A percentile compares a stretch with the other conserved stretches of the same genome.
These are phyloP conservation scores for Nothobranchius kuhntae DNA, from an alignment of 2,113 vertebrate species.

Conservation along the genomic window DNA sequence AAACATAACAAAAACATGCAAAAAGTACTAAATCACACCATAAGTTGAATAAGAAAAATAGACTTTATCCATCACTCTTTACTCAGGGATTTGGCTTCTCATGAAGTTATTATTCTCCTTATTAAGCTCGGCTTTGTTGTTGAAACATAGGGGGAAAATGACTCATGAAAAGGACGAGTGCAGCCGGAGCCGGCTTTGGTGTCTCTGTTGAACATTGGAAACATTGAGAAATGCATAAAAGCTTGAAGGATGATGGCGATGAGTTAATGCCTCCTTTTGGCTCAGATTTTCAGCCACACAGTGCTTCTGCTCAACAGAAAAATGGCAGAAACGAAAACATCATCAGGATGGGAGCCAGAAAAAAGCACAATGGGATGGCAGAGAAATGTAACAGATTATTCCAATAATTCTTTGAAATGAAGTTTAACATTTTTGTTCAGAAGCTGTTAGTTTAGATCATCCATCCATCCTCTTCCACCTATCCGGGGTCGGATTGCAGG, in stretches of 20 bases:
- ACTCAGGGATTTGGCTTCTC: conserved; percentile 58
- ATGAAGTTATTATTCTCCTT: conserved; percentile 35
- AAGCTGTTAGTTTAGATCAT: too few relatives aligned
- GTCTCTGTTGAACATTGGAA: conserved; percentile 49
- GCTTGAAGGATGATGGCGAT: conserved; percentile 61
- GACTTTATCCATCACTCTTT: conserved; percentile 40
- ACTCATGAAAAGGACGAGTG: conserved; percentile 50
- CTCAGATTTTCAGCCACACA: conserved; percentile 35
- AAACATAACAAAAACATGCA: conserved; percentile 42
- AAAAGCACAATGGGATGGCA: conserved; percentile 22
- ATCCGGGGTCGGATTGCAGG: too few relatives aligned
- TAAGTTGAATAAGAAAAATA: conserved; percentile 35
- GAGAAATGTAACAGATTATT: neutral
- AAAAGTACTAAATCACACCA: conserved; percentile 4
- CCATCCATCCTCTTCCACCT: too few relatives aligned
- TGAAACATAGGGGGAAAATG: conserved; percentile 50
- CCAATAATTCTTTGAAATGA: too few relatives aligned
- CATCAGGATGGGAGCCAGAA: conserved; percentile 40
- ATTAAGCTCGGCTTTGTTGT: conserved; percentile 59
- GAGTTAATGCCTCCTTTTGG: conserved; percentile 51
- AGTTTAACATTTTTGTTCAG: too few relatives aligned
- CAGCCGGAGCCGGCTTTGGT: conserved; percentile 49
- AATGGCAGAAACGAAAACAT: conserved; percentile 55
- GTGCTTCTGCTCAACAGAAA: conserved; percentile 61
- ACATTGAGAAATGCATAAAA: conserved; percentile 57